Base-by-base conservation (phyloP, 2,113 vertebrate genomes). In the Ancistrus triradiatus region DNA sequence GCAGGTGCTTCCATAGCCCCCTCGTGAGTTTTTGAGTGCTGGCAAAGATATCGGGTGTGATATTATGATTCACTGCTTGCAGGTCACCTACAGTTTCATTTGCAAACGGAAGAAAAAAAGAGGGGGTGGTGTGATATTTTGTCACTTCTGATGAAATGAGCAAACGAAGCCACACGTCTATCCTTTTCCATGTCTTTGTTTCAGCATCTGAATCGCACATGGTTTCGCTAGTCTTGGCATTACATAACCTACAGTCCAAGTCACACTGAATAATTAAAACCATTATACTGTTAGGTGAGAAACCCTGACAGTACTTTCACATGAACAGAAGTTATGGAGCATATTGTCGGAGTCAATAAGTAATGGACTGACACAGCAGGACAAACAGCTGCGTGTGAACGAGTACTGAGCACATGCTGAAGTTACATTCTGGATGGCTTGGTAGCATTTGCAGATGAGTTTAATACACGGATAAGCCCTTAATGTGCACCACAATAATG, bases 101-200 rank as follows among this genome's bases (percentile, higher is more conserved):
- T 28, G 51, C 40, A 35, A 46, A 46, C 21, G 52, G 43, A 66
- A 48, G 63, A 37, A 48, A 24, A 14, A 40, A 24, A 24, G 5
- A 14, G 2, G n/a, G 43, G 46, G 63, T 25, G 44, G 31, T 21
- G 31, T 57, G 4, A 38, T 37, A 33, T 42, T 66, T 57, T 57
- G 53, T 57, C 53, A 57, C 53, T 57, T 66, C 64, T 66, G 53
- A 33, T 66, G 64, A 66, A 66, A 58, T 42, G 37, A 42, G 43
- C 44, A 48, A 48, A 56, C 37, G 2, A 25, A 58, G 38, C 18
- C 8, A n/a, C 40, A 27, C 37, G 13, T 17, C 10, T 38, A 14
- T 7, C n/a, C n/a, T 38, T 38, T 42, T 57, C 44, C 53, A 48
- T 33, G 40, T 42, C 8, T 4, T 38, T 59, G 37, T 15, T 43